Evolutionary conservation across 2,797 vertebrate genomes (phyloP).

Genomic region (Pantherophis alleghaniensis): DNA sequence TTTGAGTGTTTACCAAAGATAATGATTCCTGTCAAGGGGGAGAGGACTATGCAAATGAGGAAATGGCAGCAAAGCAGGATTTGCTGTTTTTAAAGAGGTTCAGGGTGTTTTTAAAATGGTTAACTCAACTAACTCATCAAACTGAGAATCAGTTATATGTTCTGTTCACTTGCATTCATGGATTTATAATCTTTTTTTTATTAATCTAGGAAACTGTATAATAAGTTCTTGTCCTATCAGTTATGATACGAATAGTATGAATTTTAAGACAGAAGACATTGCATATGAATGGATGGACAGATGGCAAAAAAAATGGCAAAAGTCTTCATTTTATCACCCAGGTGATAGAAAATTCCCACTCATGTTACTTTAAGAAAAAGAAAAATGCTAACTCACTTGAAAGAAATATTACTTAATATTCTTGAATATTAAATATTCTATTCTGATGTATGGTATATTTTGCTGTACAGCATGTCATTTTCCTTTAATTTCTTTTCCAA

Average conservation of each 20-base stretch:
- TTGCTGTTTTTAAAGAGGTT: slow-evolving; percentile 15
- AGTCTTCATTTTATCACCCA: slow-evolving; percentile 41
- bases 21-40: slow-evolving; percentile 41
- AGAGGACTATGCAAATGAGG: neutral
- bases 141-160: slow-evolving; percentile 84
- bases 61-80: slow-evolving; percentile 9
- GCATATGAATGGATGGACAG: slow-evolving; percentile 61
- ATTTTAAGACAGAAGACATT: slow-evolving; percentile 72
- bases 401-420: slow-evolving; percentile 53
- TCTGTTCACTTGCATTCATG: slow-evolving; percentile 79
- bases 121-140: slow-evolving; percentile 77
- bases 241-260: slow-evolving; percentile 70
- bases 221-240: slow-evolving; percentile 79
- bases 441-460: slow-evolving; percentile 34
- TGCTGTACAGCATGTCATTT: slow-evolving; percentile 31
- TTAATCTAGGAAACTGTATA: slow-evolving; percentile 74
- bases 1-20: slow-evolving; percentile 42
- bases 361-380: slow-evolving; percentile 47
- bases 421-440: slow-evolving; percentile 5
- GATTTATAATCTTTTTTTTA: slow-evolving; percentile 77
- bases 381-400: slow-evolving; percentile 47
- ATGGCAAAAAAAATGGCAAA: slow-evolving; percentile 70
- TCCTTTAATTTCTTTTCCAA: slow-evolving; percentile 49
- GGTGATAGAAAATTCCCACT: slow-evolving; percentile 65
- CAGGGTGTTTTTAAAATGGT: slow-evolving; percentile 67